phyloP scores from a whole-genome alignment of 2,888 invertebrate genomes.

The Heliconius cydno region DNA sequence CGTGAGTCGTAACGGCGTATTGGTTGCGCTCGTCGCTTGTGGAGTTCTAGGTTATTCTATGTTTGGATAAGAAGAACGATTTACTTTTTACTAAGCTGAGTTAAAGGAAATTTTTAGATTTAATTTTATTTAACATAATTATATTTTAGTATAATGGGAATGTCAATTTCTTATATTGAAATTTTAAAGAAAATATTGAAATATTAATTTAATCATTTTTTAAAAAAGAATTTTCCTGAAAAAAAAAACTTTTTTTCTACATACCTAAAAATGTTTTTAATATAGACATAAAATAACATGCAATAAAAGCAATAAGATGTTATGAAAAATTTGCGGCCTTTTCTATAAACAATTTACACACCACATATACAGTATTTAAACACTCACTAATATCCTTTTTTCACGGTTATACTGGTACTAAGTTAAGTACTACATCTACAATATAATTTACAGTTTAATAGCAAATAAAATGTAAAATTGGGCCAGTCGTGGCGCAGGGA shows the following conservation, averaged over 20 bases:
- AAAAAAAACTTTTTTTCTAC: too few relatives aligned
- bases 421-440: conserved; percentile 4
- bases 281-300: too few relatives aligned
- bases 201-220: too few relatives aligned
- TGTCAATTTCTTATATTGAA: too few relatives aligned
- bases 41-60: conserved; percentile 19
- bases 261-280: too few relatives aligned
- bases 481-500: too few relatives aligned
- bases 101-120: not conserved
- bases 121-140: not conserved
- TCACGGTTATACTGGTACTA: not conserved
- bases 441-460: not conserved
- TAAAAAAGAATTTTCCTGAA: too few relatives aligned
- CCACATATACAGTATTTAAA: not conserved
- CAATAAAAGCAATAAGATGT: too few relatives aligned
- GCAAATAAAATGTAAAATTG: not conserved
- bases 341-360: not conserved
- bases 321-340: not conserved
- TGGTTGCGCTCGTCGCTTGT: conserved; percentile 1
- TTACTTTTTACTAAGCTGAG: not conserved
- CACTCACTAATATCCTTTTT: not conserved
- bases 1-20: conserved; percentile 29
- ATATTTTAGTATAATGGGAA: not conserved
- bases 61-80: not conserved
- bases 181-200: too few relatives aligned